Evolutionary conservation across 1,140 invertebrate species (phyloP).

Genomic region (Drosophila ohnishii): DNA sequence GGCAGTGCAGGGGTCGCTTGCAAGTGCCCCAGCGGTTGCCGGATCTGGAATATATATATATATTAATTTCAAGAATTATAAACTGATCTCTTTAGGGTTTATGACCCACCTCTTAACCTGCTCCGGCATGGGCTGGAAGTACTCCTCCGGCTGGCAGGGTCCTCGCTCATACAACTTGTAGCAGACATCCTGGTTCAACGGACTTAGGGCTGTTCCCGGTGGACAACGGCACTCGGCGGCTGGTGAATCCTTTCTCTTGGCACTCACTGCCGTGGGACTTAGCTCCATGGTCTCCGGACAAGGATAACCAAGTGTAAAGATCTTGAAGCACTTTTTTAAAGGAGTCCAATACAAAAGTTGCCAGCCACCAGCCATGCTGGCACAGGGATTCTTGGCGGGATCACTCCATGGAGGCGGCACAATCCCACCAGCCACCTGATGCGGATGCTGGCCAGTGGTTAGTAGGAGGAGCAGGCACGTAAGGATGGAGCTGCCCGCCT

Average conservation of each 20-base stretch:
- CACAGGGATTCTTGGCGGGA: constrained; percentile 91
- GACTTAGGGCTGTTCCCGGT: constrained; percentile 88
- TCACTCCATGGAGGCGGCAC: constrained; percentile 93
- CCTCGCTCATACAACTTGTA: constrained; percentile 88
- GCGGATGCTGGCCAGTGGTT: constrained; percentile 22
- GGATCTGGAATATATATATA: constrained; percentile 23
- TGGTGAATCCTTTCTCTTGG: constrained; percentile 71
- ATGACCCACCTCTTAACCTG: constrained; percentile 50
- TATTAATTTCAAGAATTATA: no score
- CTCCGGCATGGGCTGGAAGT: constrained; percentile 55
- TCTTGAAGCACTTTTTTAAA: constrained; percentile 92
- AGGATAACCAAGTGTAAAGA: constrained; percentile 90
- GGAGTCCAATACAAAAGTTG: constrained; percentile 92
- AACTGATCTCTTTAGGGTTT: neutral
- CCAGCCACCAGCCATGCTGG: constrained; percentile 90
- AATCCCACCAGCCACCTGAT: constrained; percentile 84
- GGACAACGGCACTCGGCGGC: constrained; percentile 90
- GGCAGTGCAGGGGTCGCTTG: constrained; percentile 85
- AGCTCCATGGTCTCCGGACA: constrained; percentile 93
- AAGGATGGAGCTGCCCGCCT: constrained; percentile 61
- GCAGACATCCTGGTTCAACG: constrained; percentile 84
- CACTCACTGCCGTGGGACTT: constrained; percentile 84
- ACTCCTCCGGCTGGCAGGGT: constrained; percentile 88
- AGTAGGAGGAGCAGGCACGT: constrained; percentile 61
- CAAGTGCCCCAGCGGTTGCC: constrained; percentile 87